phyloP scores from a whole-genome alignment of 35 echinoderm and acorn worm species.

The Lytechinus pictus region DNA sequence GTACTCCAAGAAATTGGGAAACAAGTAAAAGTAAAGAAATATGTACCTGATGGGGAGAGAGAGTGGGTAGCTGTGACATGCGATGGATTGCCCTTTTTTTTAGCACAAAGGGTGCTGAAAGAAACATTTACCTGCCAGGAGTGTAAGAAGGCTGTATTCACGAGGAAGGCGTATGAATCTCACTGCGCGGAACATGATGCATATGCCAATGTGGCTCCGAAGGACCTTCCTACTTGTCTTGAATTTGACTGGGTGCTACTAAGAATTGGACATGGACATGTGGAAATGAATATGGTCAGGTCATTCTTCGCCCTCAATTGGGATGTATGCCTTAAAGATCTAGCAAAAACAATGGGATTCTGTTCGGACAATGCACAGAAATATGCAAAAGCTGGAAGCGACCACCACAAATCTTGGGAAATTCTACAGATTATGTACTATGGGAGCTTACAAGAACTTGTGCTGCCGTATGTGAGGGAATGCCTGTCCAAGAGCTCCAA shows the following conservation, averaged over 20 bases:
- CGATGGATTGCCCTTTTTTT: no score
- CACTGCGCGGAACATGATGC: not conserved
- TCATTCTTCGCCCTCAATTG: conserved; percentile 68
- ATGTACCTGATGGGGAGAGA: not conserved
- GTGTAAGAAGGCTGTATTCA: no score
- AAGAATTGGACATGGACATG: conserved; percentile 41
- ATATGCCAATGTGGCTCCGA: not conserved
- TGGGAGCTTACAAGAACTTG: conserved; percentile 59
- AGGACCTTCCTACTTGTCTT: not conserved
- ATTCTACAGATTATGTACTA: conserved; percentile 34
- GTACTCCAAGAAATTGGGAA: conserved; percentile 55
- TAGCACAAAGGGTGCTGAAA: no score
- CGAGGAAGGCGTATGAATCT: no score
- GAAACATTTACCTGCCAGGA: no score
- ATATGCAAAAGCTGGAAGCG: conserved; percentile 56
- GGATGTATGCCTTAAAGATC: conserved; percentile 54
- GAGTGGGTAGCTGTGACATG: conserved; percentile 54
- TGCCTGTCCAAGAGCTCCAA: conserved; percentile 10
- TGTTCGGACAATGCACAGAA: conserved; percentile 54
- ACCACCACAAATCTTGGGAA: conserved; percentile 69
- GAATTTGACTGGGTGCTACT: conserved; percentile 76
- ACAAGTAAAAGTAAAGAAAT: conserved; percentile 14
- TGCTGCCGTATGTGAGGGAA: conserved; percentile 73
- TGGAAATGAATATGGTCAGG: conserved; percentile 63
- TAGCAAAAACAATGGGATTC: conserved; percentile 55